Conservation (phyloP, 2,888 invertebrate genomes). For the Drosophila mettleri region DNA sequence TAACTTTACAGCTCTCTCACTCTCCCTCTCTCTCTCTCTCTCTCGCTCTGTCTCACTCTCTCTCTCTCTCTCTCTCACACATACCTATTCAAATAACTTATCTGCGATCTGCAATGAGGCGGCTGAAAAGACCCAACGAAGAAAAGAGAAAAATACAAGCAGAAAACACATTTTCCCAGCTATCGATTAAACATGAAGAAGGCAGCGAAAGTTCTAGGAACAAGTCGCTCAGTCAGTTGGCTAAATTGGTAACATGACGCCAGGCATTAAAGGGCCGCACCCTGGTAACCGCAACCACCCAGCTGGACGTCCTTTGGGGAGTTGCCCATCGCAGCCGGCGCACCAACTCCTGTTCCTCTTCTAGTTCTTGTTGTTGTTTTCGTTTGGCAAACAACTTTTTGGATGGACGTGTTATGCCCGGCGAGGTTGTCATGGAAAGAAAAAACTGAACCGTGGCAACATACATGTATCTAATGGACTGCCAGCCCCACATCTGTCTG, state of each 20-base stretch:
- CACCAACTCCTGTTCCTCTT: constrained; percentile 3
- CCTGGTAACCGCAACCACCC: constrained; percentile 52
- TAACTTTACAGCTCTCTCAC: neutral
- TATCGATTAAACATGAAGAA: constrained; percentile 71
- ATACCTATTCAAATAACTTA: constrained; percentile 53
- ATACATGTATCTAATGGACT: constrained; percentile 30
- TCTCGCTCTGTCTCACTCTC: neutral
- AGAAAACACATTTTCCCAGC: constrained; percentile 26
- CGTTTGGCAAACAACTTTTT: constrained; percentile 58
- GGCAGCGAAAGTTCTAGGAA: constrained; percentile 49
- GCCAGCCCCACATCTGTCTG: constrained; percentile 30
- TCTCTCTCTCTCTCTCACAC: neutral
- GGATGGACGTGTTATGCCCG: constrained; percentile 51
- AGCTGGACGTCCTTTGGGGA: constrained; percentile 54
- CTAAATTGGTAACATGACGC: constrained; percentile 76
- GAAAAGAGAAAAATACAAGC: constrained; percentile 16
- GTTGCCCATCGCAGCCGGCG: constrained; percentile 23
- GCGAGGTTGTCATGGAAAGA: constrained; percentile 49
- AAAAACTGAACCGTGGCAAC: constrained; percentile 13
- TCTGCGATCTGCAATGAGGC: constrained; percentile 60
- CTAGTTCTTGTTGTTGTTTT: constrained; percentile 41
- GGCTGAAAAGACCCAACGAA: constrained; percentile 15
- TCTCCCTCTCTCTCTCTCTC: neutral
- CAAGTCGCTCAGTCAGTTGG: constrained; percentile 34
- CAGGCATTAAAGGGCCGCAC: constrained; percentile 69